A percentile compares a stretch with the other conserved stretches of the same genome.
phyloP scores from a whole-genome alignment of 2,797 vertebrate genomes.

The Crenuchus spilurus region DNA sequence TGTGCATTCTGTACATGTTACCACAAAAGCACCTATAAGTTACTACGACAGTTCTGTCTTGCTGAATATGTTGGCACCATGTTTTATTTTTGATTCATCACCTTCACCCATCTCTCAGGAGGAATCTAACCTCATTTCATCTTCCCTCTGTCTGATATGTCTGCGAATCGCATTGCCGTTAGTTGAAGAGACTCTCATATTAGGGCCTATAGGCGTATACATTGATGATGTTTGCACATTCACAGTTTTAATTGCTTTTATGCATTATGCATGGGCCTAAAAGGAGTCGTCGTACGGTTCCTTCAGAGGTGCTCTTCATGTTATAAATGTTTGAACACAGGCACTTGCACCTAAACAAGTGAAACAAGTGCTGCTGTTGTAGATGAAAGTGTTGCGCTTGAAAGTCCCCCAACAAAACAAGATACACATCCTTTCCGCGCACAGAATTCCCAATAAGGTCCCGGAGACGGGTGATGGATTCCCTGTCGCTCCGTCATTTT shows the following conservation, averaged over 20 bases:
- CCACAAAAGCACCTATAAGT: slow-evolving; percentile 38
- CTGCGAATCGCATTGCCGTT: background rate
- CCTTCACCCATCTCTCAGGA: slow-evolving; percentile 4
- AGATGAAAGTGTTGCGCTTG: slow-evolving; percentile 43
- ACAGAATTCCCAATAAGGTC: slow-evolving; percentile 55
- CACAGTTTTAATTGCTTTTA: slow-evolving; percentile 11
- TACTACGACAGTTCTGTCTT: slow-evolving; percentile 37
- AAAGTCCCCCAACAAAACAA: slow-evolving; percentile 48
- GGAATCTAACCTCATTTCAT: background rate
- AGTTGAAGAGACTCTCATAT: background rate
- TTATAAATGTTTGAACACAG: slow-evolving; percentile 29
- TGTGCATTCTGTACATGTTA: slow-evolving; percentile 47
- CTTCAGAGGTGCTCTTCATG: slow-evolving; percentile 1
- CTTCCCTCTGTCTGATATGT: background rate
- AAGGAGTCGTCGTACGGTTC: background rate
- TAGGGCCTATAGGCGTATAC: background rate
- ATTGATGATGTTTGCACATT: background rate
- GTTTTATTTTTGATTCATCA: background rate
- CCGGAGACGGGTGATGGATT: slow-evolving; percentile 53
- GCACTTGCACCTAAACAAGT: slow-evolving; percentile 27
- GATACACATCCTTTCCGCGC: slow-evolving; percentile 45
- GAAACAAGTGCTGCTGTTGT: slow-evolving; percentile 28
- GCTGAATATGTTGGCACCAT: background rate
- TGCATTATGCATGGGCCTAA: background rate
- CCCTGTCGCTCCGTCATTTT: slow-evolving; percentile 54